phyloP scores from a whole-genome alignment of 1,140 invertebrate species.

The Lycorma delicatula region DNA sequence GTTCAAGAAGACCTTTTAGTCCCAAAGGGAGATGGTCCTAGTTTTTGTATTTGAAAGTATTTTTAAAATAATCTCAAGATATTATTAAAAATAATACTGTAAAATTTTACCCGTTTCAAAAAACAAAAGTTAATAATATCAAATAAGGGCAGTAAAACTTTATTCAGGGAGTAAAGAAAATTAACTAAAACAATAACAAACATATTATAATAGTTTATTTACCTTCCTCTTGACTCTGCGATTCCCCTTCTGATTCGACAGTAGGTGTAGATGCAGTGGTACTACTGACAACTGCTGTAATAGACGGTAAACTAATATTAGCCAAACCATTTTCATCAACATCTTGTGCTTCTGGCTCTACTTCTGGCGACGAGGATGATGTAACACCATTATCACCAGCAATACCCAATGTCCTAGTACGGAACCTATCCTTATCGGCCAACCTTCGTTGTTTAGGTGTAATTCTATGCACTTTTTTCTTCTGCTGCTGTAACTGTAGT shows the following conservation, averaged over 20 bases:
- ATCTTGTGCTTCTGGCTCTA: neutral
- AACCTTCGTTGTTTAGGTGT: constrained; percentile 59
- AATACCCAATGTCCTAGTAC: constrained; percentile 43
- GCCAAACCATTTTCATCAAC: constrained; percentile 5
- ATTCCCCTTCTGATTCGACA: neutral
- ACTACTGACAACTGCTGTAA: neutral
- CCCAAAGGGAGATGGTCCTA: too few species aligned
- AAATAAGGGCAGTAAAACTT: too few species aligned
- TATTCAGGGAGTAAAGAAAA: too few species aligned
- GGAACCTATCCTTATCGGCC: constrained; percentile 49
- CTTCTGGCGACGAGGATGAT: neutral
- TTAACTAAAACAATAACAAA: too few species aligned
- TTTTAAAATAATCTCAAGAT: too few species aligned
- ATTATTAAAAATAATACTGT: too few species aligned
- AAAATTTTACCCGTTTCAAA: too few species aligned
- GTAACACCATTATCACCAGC: neutral
- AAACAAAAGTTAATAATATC: too few species aligned
- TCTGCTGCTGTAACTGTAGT: neutral
- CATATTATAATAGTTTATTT: neutral
- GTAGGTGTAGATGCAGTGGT: neutral
- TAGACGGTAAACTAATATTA: neutral
- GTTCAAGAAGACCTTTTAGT: too few species aligned
- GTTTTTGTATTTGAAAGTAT: too few species aligned
- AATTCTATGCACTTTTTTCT: constrained; percentile 35
- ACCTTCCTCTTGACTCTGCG: neutral